phyloP scores from a whole-genome alignment of 2,888 invertebrate species.

The Epinotia nisella region DNA sequence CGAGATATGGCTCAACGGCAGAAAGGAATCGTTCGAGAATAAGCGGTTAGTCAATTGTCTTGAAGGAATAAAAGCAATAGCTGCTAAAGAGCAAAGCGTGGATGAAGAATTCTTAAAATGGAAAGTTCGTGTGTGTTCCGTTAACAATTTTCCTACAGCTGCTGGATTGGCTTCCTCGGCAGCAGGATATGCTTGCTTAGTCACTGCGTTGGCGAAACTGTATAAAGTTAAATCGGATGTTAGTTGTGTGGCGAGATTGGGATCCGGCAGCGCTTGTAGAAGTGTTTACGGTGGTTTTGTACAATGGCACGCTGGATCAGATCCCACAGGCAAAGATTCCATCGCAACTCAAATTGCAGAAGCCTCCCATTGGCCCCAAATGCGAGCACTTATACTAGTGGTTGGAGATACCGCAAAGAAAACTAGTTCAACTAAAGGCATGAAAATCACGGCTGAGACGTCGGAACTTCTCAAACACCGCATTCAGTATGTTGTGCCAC shows the following conservation, averaged over 20 bases:
- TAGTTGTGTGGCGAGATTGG: slow-evolving; percentile 91
- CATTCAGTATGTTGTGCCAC: slow-evolving; percentile 89
- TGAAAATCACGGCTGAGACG: slow-evolving; percentile 92
- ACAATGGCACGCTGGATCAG: slow-evolving; percentile 91
- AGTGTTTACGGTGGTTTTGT: slow-evolving; percentile 98
- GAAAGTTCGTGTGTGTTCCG: slow-evolving; percentile 93
- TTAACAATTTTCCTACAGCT: slow-evolving; percentile 99
- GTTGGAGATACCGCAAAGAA: slow-evolving; percentile 93
- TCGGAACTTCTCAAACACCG: slow-evolving; percentile 92
- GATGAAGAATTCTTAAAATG: slow-evolving; percentile 82
- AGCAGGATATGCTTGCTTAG: slow-evolving; percentile 98
- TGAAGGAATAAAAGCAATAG: slow-evolving; percentile 72
- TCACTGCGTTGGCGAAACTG: slow-evolving; percentile 90
- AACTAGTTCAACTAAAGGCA: slow-evolving; percentile 94
- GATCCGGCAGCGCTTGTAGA: slow-evolving; percentile 98
- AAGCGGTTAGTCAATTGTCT: slow-evolving; percentile 91
- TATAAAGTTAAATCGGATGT: slow-evolving; percentile 90
- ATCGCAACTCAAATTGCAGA: slow-evolving; percentile 90
- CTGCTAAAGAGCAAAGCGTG: slow-evolving; percentile 68
- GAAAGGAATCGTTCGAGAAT: slow-evolving; percentile 90
- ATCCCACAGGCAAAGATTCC: slow-evolving; percentile 89
- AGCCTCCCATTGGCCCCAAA: slow-evolving; percentile 93
- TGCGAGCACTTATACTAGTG: slow-evolving; percentile 95
- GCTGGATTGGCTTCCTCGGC: slow-evolving; percentile 99
- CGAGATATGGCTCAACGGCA: slow-evolving; percentile 95